phyloP scores from a whole-genome alignment of 2,113 vertebrate species.

The Holacanthus passer region DNA sequence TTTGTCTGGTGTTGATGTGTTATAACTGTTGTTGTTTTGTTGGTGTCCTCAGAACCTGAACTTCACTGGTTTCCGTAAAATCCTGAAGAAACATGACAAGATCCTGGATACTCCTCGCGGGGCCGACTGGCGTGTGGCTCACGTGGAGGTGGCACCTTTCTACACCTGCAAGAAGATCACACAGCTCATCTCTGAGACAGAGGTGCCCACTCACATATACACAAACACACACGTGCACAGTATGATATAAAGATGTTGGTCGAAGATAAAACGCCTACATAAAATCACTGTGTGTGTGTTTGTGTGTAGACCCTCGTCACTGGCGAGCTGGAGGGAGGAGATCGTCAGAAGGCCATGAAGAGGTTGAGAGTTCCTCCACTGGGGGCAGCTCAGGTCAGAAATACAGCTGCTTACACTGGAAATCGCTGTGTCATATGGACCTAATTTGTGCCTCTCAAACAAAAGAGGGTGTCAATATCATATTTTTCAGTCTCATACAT shows the following conservation, averaged over 20 bases:
- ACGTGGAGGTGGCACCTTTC: slow-evolving; percentile 98
- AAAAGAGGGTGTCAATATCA: background rate
- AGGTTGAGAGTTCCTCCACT: slow-evolving; percentile 96
- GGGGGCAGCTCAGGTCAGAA: slow-evolving; percentile 95
- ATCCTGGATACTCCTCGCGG: slow-evolving; percentile 96
- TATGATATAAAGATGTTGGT: background rate
- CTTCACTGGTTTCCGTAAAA: slow-evolving; percentile 99
- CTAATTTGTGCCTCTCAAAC: background rate
- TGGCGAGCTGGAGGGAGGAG: slow-evolving; percentile 96
- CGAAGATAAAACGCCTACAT: background rate
- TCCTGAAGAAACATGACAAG: slow-evolving; percentile 99
- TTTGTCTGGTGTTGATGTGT: background rate
- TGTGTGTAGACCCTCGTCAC: slow-evolving; percentile 91
- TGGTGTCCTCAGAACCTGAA: slow-evolving; percentile 92
- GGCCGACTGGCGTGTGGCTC: slow-evolving; percentile 95
- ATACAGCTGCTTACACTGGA: background rate
- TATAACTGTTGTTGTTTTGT: background rate
- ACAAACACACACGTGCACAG: background rate
- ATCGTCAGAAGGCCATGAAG: slow-evolving; percentile 99
- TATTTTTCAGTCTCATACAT: background rate
- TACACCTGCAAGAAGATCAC: slow-evolving; percentile 99
- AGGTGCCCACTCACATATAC: slow-evolving; percentile 82
- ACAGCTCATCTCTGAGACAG: slow-evolving; percentile 97
- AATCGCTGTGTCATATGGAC: background rate
- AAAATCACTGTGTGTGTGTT: background rate